phyloP scores from a whole-genome alignment of 2,888 invertebrate genomes.

The Megaustenia siamemsis region DNA sequence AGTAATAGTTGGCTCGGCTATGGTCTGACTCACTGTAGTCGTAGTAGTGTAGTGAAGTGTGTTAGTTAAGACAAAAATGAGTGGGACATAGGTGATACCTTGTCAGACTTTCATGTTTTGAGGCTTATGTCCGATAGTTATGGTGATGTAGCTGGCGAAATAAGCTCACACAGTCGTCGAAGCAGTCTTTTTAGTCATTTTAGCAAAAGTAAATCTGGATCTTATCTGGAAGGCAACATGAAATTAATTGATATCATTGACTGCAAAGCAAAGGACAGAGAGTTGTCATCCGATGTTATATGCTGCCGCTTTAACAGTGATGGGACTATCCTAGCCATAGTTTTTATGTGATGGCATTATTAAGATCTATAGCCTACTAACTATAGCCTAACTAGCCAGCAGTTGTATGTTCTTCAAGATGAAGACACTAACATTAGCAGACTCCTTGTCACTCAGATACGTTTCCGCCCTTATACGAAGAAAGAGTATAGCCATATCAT shows the following conservation, averaged over 20 bases:
- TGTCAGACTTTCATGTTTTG: conserved; percentile 9
- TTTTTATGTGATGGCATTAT: conserved; percentile 75
- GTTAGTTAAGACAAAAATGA: conserved; percentile 18
- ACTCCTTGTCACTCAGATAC: conserved; percentile 77
- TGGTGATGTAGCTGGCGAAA: conserved; percentile 41
- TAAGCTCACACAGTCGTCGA: conserved; percentile 36
- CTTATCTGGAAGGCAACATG: conserved; percentile 63
- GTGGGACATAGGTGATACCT: conserved; percentile 26
- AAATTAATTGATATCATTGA: conserved; percentile 46
- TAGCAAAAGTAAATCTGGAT: conserved; percentile 54
- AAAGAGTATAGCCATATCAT: conserved; percentile 73
- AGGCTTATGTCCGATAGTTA: conserved; percentile 42
- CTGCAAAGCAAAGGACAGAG: too few species aligned
- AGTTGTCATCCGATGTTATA: conserved; percentile 74
- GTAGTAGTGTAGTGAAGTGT: conserved; percentile 55
- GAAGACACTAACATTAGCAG: conserved; percentile 68
- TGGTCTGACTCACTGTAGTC: too few species aligned
- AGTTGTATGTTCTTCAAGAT: conserved; percentile 73
- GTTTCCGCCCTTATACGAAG: conserved; percentile 70
- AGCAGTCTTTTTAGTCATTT: conserved; percentile 41
- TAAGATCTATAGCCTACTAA: conserved; percentile 63
- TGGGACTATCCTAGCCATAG: conserved; percentile 74
- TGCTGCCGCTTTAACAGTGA: conserved; percentile 75
- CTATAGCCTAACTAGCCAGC: conserved; percentile 60
- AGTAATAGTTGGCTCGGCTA: too few species aligned